Base-by-base conservation (phyloP, 1,140 invertebrate species). In the Apocrypta bakeri region DNA sequence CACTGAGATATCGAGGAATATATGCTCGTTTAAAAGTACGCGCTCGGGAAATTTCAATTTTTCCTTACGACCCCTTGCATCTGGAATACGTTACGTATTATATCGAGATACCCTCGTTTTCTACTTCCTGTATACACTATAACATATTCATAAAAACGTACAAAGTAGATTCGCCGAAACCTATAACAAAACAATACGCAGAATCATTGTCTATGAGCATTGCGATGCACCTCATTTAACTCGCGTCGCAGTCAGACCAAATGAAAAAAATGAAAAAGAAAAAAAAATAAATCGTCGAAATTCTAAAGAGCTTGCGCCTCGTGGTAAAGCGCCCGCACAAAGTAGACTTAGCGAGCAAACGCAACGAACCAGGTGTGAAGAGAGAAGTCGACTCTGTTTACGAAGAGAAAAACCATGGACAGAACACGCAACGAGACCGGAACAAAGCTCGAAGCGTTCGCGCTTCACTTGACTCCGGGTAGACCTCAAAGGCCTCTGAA, bases 11-110 rank as follows among this genome's bases (percentile, higher is more conserved):
- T 75, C n/a, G 73, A 9, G n/a, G 17, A 63, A 61, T 27, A 61
- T 7, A 37, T 9, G 2, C 33, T 37, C 33, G 7, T n/a, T 3
- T 56, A 56, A 3, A n/a, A 56, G 42, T 48, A 21, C 48, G 48
- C 21, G 21, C 17, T 24, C 72, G 72, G 42, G 72, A 74, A 74
- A 74, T 21, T 56, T 31, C 1, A 42, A 14, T 74, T 74, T 56
- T 37, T 74, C 25, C 29, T 2, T 11, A 12, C 40, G 40, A 42
- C 7, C 40, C 1, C 40, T 42, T 4, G 40, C 11, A 11, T 42
- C 40, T 42, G 40, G 40, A 42, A 42, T 37, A 37, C 33, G 9
- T 37, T 37, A 37, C n/a, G n/a, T n/a, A n/a, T n/a, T n/a, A 37
- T 9, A 37, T 37, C n/a, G n/a, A n/a, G n/a, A 37, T 37, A 9